Percentiles rank a stretch among this genome's conserved stretches.
Conservation (phyloP, 2,113 vertebrate genomes). For the Climacteris rufus region DNA sequence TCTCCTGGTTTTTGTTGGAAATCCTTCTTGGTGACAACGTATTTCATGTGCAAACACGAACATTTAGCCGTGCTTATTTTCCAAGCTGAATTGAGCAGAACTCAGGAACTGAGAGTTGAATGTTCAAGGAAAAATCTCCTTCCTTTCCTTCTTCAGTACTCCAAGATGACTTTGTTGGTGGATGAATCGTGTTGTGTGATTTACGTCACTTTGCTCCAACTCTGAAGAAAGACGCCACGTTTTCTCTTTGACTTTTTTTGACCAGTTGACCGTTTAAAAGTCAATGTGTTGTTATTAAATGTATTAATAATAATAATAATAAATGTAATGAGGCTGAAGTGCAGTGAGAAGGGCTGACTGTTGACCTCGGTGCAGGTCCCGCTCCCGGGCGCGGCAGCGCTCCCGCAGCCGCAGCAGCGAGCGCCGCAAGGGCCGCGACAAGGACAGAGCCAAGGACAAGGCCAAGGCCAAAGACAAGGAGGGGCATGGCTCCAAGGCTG, state of each 20-base stretch:
- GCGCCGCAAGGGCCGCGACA: constrained; percentile 76
- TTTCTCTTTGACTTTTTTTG: too few species aligned
- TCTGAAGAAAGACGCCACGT: too few species aligned
- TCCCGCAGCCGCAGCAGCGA: constrained; percentile 83
- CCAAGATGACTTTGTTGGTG: neutral
- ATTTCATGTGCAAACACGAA: neutral
- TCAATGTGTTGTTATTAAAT: too few species aligned
- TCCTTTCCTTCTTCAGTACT: neutral
- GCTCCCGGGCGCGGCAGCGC: constrained; percentile 78
- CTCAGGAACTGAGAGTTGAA: neutral
- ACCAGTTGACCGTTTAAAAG: too few species aligned
- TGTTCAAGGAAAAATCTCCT: neutral
- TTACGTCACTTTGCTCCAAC: too few species aligned
- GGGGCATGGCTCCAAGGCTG: neutral
- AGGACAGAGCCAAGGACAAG: constrained; percentile 67
- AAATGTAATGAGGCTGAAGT: too few species aligned
- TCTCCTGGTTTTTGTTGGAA: neutral
- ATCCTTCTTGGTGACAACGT: rapidly evolving
- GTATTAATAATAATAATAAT: too few species aligned
- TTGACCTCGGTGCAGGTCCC: constrained; percentile 69
- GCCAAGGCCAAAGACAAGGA: constrained; percentile 79
- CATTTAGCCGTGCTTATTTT: neutral
- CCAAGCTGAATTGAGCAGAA: neutral
- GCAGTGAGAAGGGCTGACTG: too few species aligned
- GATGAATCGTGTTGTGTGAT: rapidly evolving